phyloP scores from a whole-genome alignment of 2,113 vertebrate species.

The Stegostoma tigrinum region DNA sequence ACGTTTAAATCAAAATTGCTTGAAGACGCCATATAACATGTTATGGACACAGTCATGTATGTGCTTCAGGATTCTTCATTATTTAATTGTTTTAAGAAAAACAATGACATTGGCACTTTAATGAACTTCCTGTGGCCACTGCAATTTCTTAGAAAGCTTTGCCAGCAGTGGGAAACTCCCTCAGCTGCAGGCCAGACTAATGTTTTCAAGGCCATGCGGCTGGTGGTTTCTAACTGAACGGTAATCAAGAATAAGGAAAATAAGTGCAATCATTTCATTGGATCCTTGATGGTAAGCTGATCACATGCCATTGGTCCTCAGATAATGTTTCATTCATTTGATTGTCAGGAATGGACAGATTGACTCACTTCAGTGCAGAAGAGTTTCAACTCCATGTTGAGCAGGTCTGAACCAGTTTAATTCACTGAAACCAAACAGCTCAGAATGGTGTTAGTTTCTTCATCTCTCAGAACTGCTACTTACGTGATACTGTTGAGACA shows the following conservation, averaged over 20 bases:
- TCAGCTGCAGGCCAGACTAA: constrained; percentile 8
- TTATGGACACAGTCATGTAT: background rate
- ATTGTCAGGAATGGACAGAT: background rate
- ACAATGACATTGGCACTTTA: background rate
- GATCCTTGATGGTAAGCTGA: background rate
- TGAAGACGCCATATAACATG: background rate
- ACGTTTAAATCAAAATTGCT: background rate
- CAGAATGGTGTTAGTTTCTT: background rate
- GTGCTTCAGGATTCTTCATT: background rate
- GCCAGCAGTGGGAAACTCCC: constrained; percentile 11
- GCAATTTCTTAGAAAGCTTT: constrained; percentile 24
- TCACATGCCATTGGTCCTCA: background rate
- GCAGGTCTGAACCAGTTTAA: too few relatives aligned
- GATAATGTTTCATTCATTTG: background rate
- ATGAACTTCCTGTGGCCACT: constrained; percentile 21
- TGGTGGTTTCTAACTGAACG: background rate
- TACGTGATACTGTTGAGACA: background rate
- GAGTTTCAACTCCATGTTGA: background rate
- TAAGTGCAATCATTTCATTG: background rate
- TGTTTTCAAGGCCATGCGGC: constrained; percentile 29
- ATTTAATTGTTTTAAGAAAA: constrained; percentile 15
- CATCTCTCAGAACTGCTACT: background rate
- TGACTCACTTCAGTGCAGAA: background rate
- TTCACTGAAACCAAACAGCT: background rate
- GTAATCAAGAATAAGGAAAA: constrained; percentile 11